Base-by-base conservation (phyloP, 2,888 invertebrate genomes). In the Sinhomidia bicolor region DNA sequence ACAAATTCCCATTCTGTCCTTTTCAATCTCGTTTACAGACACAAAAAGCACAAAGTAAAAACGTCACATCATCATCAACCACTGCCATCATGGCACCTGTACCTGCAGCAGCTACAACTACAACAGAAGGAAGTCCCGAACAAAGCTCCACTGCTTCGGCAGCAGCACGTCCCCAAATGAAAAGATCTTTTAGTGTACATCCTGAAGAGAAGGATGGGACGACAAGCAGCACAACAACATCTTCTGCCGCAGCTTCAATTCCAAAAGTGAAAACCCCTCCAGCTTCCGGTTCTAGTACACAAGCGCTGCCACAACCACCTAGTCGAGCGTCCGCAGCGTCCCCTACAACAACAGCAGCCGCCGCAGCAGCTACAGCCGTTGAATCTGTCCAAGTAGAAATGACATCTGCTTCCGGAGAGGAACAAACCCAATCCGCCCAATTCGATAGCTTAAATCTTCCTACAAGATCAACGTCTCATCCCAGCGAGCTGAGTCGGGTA, bases 401-500 rank as follows among this genome's bases (percentile, higher is more conserved):
- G 36, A 47, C 60, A 57, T 71, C 41, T 12, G 29, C 26, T 29
- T 29, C 44, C 41, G 62, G 47, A 10, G 76, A 89, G n/a, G 87
- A 88, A 47, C 88, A 78, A 80, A 81, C 88, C 57, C 76, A 84
- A 68, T 90, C 90, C 54, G 88, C 89, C 81, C 89, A 88, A 41
- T 90, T 90, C 62, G 90, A 89, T 71, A 90, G 90, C 71, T 65
- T 89, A 32, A 89, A 89, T 84, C 88, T 91, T 80, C 92, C 89
- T 36, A 86, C 89, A 3, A 86, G 92, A 79, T 91, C 91, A 10
- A 85, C 90, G n/a, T 92, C 92, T 14, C 91, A 91, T 44, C 92
- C 92, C 1, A 90, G 90, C 14, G 92, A 92, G 82, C 84, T 92
- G 23, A 91, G 91, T 84, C 89, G 90, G 81, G 92, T 91, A 91